These are phyloP conservation scores for Platichthys flesus DNA, from an alignment of 2,113 vertebrate species.

Conservation along the genomic window DNA sequence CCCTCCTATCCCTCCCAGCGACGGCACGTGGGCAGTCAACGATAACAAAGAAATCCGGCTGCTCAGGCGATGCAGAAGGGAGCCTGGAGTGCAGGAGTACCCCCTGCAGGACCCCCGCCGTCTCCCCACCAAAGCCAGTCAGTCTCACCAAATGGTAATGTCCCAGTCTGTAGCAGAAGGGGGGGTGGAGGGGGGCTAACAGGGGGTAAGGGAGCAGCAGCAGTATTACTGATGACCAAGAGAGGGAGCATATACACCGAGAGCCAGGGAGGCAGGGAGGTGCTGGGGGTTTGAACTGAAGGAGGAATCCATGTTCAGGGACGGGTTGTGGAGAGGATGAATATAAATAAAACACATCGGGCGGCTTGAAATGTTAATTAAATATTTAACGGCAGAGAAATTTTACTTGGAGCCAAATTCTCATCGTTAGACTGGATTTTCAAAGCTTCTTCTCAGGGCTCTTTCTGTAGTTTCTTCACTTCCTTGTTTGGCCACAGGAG, in stretches of 20 bases:
- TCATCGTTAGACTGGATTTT: constrained; percentile 9
- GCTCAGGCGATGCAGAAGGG: constrained; percentile 32
- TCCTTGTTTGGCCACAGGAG: constrained; percentile 45
- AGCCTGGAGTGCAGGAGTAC: constrained; percentile 75
- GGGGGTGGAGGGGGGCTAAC: constrained; percentile 50
- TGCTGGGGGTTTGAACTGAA: constrained; percentile 18
- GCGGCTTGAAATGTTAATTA: background rate
- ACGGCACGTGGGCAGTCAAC: constrained; percentile 51
- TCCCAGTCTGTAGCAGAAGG: constrained; percentile 74
- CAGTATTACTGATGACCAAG: constrained; percentile 53
- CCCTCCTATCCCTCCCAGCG: constrained; percentile 25
- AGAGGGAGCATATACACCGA: constrained; percentile 58
- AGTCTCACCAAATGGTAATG: constrained; percentile 86
- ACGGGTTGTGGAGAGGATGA: background rate
- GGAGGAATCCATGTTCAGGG: background rate
- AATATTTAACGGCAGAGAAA: background rate
- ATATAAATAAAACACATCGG: background rate
- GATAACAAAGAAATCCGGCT: constrained; percentile 66
- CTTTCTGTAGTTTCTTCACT: background rate
- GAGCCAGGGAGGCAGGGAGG: background rate
- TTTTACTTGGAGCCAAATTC: background rate
- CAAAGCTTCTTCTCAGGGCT: background rate
- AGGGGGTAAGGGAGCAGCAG: constrained; percentile 66
- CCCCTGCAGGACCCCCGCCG: constrained; percentile 84
- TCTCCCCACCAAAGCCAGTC: constrained; percentile 81